phyloP scores from a whole-genome alignment of 1,140 invertebrate genomes.

The Nasonia vitripennis region DNA sequence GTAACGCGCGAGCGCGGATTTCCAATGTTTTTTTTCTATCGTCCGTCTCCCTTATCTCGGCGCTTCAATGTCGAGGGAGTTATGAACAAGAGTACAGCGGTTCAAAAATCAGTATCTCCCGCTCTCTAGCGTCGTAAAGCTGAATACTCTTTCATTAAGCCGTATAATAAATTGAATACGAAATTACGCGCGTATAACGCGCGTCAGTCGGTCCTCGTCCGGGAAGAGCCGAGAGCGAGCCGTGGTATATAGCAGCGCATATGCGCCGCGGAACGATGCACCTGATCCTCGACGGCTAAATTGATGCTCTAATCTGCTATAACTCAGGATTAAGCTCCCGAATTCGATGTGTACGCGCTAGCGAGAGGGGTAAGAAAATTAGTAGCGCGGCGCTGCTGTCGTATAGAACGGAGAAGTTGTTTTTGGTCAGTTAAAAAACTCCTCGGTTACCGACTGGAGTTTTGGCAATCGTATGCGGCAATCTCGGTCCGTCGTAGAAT shows the following conservation, averaged over 20 bases:
- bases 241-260: neutral
- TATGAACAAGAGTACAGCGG: neutral
- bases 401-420: neutral
- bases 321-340: conserved; percentile 70
- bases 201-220: neutral
- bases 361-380: conserved; percentile 39
- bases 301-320: conserved; percentile 72
- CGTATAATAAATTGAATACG: conserved; percentile 41
- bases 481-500: conserved; percentile 32
- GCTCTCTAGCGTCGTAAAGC: neutral
- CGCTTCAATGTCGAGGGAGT: conserved; percentile 14
- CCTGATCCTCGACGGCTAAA: conserved; percentile 71
- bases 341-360: conserved; percentile 61
- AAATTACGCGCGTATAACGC: conserved; percentile 11
- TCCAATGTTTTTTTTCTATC: conserved; percentile 7
- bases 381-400: neutral
- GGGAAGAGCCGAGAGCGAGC: neutral
- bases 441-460: conserved; percentile 53
- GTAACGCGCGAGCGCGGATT: conserved; percentile 1
- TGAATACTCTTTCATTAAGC: conserved; percentile 32
- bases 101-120: neutral
- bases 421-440: no score
- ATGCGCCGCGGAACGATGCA: conserved; percentile 55
- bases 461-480: conserved; percentile 65
- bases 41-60: neutral